These are phyloP conservation scores for Trogon surrucura DNA, from an alignment of 2,113 vertebrate genomes.

Conservation along the genomic window DNA sequence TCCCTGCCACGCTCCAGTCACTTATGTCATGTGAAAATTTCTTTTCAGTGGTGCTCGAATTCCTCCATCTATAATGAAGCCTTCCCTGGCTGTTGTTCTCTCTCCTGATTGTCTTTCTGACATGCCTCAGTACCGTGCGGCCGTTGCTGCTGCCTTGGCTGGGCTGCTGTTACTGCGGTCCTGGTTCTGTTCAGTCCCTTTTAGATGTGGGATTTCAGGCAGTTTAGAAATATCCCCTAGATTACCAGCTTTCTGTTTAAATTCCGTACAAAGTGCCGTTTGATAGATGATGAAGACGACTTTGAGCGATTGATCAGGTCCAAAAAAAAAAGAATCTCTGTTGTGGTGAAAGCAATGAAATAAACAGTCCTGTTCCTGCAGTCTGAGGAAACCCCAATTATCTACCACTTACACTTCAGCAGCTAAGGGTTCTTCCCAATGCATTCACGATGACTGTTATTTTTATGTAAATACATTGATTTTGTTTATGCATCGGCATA, in stretches of 20 bases:
- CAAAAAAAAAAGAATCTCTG: background rate
- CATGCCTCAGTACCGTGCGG: background rate
- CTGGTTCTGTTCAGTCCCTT: background rate
- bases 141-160: rapidly evolving
- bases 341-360: background rate
- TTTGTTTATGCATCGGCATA: background rate
- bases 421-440: background rate
- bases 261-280: background rate
- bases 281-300: rapidly evolving
- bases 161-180: background rate
- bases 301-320: background rate
- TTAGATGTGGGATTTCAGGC: background rate
- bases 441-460: background rate
- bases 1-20: background rate
- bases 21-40: background rate
- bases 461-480: conserved; percentile 6
- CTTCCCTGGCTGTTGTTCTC: background rate
- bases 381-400: background rate
- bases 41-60: background rate
- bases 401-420: background rate
- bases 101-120: background rate
- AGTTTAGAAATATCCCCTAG: rapidly evolving
- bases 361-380: background rate
- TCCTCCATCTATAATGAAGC: background rate
- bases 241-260: background rate